Base-by-base conservation (phyloP, 2,113 vertebrate species). In the Rhea pennata region DNA sequence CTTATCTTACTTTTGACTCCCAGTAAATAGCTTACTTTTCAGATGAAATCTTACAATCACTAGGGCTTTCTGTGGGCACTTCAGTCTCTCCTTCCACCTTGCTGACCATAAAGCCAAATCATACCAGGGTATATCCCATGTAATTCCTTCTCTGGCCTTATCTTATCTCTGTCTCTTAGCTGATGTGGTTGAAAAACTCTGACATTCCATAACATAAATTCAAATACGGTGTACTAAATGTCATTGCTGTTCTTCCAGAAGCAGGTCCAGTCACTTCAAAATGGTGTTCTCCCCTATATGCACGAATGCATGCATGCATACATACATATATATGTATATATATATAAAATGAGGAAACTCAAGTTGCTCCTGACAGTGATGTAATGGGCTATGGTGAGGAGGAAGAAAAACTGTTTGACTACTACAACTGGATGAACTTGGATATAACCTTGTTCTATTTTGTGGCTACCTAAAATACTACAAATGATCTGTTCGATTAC, bases 141-240 rank as follows among this genome's bases (percentile, higher is more conserved):
- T 95, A 95, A 97, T 96, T 95, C 95, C 81, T 54, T 90, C 76
- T 44, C 81, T 92, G 84, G 51, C 87, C 70, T 79, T 92, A 6
- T 82, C 89, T 97, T 95, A 92, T 95, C 89, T 92, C 53, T 83
- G 54, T 62, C 84, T 95, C 80, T 96, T 87, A 69, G 81, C 89
- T 87, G 89, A 93, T 89, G 84, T 89, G 93, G 92, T 96, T 95
- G 96, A 94, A 95, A 94, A 96, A 82, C 93, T 88, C 79, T 84
- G 74, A 58, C 17, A 12, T 70, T 95, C 84, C 29, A 26, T 82
- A 87, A 87, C 84, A 85, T n/a, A 93, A 97, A 96, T 96, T 78
- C 74, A 51, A 79, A 89, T 24, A 70, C 81, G 1, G 2, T 64
- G 51, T 11, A 22, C 59, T 33, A 21, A 74, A 64, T 73, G 64